Base-by-base conservation (phyloP, 2,113 vertebrate species). In the Corythornis vintsioides region DNA sequence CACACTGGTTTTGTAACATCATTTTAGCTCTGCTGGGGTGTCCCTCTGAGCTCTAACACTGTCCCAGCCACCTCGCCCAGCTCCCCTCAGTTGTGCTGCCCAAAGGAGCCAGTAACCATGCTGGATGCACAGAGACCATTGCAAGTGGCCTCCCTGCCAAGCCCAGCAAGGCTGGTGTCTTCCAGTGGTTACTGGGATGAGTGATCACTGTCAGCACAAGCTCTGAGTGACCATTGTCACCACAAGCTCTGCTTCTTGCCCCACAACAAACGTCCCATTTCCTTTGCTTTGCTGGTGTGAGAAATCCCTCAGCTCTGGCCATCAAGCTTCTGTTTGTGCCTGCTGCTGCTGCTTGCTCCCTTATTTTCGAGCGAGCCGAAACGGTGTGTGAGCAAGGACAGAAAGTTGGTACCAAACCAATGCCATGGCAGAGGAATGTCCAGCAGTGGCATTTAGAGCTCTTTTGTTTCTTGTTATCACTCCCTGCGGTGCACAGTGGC, bases 71-170 rank as follows among this genome's bases (percentile, higher is more conserved):
- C 31, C 48, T 56, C 15, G 5, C 6, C 13, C 3, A 1, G n/a
- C 38, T 76, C 45, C 15, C 64, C 1, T 26, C 6, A 3, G 42
- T 5, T 13, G 19, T 5, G 3, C n/a, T 21, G 25, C 45, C 43
- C 3, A 2, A 43, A 16, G 69, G 24, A 35, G 53, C 10, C 0
- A 0, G 64, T 35, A 2, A 3, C 24, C 11, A 0, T 8, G 29
- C 38, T 0, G 0, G 70, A 17, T 24, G 56, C 13, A 4, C 60
- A 11, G 56, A 40, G n/a, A 13, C 50, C 7, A 2, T 3, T 22
- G 14, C 19, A 20, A 4, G 50, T 22, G 38, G 4, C 76, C 45
- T 52, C 83, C 25, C 61, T 52, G 66, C 83, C 83, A 52, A 17
- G 35, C 21, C 21, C 10, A 24, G 61, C 52, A 55, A 7, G 43